phyloP scores from a whole-genome alignment of 2,888 invertebrate species.

The Drosophila buzzatii region DNA sequence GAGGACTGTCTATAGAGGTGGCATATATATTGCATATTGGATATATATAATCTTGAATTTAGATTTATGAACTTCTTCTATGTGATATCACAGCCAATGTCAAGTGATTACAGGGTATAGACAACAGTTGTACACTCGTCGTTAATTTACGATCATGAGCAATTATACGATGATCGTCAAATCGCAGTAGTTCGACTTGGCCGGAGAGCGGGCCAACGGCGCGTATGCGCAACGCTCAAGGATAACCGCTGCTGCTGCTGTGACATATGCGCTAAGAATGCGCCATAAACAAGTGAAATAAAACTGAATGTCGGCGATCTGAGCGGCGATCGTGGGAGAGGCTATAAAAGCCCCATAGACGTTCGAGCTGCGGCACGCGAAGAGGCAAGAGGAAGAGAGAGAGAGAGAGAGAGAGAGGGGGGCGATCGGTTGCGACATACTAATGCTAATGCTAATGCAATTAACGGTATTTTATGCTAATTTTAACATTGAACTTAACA shows the following conservation, averaged over 20 bases:
- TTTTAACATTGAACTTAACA: slow-evolving; percentile 84
- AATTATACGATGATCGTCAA: slow-evolving; percentile 44
- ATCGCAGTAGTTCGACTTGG: slow-evolving; percentile 15
- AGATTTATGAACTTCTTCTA: background rate
- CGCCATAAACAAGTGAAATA: slow-evolving; percentile 54
- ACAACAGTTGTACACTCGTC: slow-evolving; percentile 14
- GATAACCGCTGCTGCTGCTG: slow-evolving; percentile 57
- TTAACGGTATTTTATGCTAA: slow-evolving; percentile 84
- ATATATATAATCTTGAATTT: background rate
- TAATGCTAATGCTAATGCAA: slow-evolving; percentile 78
- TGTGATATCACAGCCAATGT: background rate
- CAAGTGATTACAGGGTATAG: slow-evolving; percentile 20
- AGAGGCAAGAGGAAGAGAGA: background rate
- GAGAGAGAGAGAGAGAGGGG: too few relatives aligned
- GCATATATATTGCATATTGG: too few relatives aligned
- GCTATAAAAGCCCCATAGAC: slow-evolving; percentile 11
- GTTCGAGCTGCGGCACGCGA: background rate
- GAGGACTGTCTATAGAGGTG: background rate
- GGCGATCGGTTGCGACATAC: slow-evolving; percentile 44
- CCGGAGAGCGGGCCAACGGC: slow-evolving; percentile 37
- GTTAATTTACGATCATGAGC: slow-evolving; percentile 48
- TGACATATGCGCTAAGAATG: slow-evolving; percentile 76
- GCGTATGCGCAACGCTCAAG: slow-evolving; percentile 73
- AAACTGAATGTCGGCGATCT: slow-evolving; percentile 50
- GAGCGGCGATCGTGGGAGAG: slow-evolving; percentile 50